Conservation (phyloP, 2,113 vertebrate genomes). For the Pardalotus punctatus region DNA sequence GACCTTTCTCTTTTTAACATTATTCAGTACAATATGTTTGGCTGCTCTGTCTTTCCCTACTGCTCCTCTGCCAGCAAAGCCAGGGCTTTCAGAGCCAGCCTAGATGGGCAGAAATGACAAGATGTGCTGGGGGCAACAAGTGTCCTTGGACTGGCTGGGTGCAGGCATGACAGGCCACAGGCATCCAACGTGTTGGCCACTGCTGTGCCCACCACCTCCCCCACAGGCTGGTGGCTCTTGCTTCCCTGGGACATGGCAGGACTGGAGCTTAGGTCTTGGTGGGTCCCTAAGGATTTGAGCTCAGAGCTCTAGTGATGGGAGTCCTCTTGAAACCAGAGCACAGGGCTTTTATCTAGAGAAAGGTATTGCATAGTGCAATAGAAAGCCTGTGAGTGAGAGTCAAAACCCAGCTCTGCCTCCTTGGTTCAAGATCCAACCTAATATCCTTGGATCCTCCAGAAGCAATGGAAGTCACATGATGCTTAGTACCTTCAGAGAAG, state of each 20-base stretch:
- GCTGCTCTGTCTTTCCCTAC: not conserved
- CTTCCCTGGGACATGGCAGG: not conserved
- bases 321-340: not conserved
- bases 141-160: not conserved
- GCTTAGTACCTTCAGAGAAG: not conserved
- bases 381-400: not conserved
- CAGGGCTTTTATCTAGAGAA: not conserved
- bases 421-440: not conserved
- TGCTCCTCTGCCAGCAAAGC: not conserved
- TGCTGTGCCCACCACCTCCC: not conserved
- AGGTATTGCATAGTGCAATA: not conserved
- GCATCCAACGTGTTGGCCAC: accelerated
- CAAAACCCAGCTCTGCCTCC: not conserved
- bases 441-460: not conserved
- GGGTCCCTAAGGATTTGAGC: not conserved
- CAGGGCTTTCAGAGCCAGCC: not conserved
- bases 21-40: not conserved
- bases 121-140: not conserved
- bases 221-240: accelerated
- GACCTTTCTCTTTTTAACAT: not conserved
- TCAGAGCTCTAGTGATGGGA: not conserved
- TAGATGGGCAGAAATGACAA: not conserved
- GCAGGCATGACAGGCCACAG: not conserved
- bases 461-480: not conserved
- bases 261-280: not conserved